Percentiles rank a stretch among this genome's conserved stretches.
Conservation (phyloP, 2,888 invertebrate species). For the Artemia sinica region DNA sequence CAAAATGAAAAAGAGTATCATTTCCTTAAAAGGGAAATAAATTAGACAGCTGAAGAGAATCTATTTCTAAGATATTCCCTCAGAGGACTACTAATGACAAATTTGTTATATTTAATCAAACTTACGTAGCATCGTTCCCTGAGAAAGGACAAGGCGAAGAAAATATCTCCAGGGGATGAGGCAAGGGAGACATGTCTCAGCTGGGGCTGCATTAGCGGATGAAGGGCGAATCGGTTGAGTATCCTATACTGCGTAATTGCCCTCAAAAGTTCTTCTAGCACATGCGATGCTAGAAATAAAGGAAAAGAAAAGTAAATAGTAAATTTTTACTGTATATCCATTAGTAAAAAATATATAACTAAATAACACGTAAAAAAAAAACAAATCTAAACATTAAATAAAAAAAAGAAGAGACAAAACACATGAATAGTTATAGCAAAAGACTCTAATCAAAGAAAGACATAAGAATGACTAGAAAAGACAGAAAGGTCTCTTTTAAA, state of each 20-base stretch:
- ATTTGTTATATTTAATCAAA: neutral
- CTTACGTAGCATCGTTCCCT: slow-evolving; percentile 28
- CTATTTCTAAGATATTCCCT: too few species aligned
- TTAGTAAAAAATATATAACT: neutral
- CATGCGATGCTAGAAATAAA: slow-evolving; percentile 26
- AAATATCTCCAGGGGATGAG: slow-evolving; percentile 28
- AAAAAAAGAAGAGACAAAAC: too few species aligned
- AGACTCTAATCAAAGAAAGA: too few species aligned
- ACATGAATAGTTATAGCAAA: too few species aligned
- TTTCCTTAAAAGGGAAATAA: too few species aligned
- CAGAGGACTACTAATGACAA: too few species aligned
- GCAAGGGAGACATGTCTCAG: slow-evolving; percentile 27
- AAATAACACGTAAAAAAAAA: too few species aligned
- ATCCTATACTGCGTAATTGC: slow-evolving; percentile 26
- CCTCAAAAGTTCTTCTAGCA: slow-evolving; percentile 28
- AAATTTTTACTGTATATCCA: neutral
- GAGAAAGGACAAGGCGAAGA: slow-evolving; percentile 27
- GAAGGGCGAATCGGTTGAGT: slow-evolving; percentile 28
- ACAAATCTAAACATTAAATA: too few species aligned
- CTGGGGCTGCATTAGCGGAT: slow-evolving; percentile 27
- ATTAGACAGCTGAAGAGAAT: too few species aligned
- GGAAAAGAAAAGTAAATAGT: slow-evolving; percentile 1
- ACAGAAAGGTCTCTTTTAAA: too few species aligned
- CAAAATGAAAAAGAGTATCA: too few species aligned
- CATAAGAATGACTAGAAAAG: too few species aligned